Percentiles rank a stretch among this genome's conserved stretches.
Evolutionary conservation across 1,140 invertebrate genomes (phyloP).

Genomic region (Trialeurodes vaporariorum): DNA sequence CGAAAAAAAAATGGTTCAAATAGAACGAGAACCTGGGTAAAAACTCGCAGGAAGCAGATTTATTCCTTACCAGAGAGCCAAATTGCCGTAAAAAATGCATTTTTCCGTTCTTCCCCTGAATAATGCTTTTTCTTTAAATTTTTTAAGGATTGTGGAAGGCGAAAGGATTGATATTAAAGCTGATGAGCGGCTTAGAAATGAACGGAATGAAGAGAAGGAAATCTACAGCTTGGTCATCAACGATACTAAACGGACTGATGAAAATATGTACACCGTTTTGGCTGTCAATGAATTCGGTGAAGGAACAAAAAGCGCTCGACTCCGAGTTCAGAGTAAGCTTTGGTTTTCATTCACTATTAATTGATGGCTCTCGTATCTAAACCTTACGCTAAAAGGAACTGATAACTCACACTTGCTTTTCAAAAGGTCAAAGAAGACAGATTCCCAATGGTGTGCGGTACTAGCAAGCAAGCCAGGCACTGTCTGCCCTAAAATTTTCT

Average conservation of each 20-base stretch:
- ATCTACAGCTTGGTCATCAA: constrained; percentile 55
- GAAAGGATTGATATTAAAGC: constrained; percentile 43
- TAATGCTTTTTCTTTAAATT: constrained; percentile 2
- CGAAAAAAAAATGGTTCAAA: too few species aligned
- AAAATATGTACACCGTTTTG: constrained; percentile 61
- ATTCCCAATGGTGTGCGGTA: too few species aligned
- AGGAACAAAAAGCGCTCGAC: constrained; percentile 48
- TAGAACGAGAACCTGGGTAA: too few species aligned
- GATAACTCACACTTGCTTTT: too few species aligned
- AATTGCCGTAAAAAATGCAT: too few species aligned
- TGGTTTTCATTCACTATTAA: not conserved
- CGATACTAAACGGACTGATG: constrained; percentile 54
- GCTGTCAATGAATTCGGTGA: constrained; percentile 67
- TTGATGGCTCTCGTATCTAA: too few species aligned
- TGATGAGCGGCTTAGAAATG: constrained; percentile 43
- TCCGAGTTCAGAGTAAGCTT: constrained; percentile 65
- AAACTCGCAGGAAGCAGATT: too few species aligned
- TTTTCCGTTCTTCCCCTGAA: not conserved
- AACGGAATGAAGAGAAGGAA: constrained; percentile 48
- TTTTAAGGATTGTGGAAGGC: constrained; percentile 36
- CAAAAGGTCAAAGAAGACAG: too few species aligned
- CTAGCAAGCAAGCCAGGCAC: too few species aligned
- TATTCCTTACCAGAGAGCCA: too few species aligned
- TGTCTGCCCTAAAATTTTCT: too few species aligned
- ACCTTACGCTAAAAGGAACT: too few species aligned